These are phyloP conservation scores for Isoperla grammatica DNA, from an alignment of 2,888 invertebrate genomes.

Conservation along the genomic window DNA sequence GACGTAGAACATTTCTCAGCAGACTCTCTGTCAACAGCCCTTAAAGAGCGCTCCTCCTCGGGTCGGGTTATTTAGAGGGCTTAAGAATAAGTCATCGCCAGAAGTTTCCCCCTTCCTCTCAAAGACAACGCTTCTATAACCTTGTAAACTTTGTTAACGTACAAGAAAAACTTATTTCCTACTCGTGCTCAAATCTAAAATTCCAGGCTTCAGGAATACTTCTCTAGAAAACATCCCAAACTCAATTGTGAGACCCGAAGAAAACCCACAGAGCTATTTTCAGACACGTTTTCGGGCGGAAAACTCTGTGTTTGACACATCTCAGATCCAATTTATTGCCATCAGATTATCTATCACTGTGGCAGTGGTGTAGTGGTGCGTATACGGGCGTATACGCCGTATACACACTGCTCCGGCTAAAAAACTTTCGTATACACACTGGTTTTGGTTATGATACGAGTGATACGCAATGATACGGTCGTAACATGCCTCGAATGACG, in stretches of 20 bases:
- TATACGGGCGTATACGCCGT: too few relatives aligned
- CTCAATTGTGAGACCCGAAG: not conserved
- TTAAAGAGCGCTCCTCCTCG: too few relatives aligned
- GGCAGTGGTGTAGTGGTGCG: too few relatives aligned
- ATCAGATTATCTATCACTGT: not conserved
- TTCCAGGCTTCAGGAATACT: not conserved
- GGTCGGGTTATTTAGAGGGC: too few relatives aligned
- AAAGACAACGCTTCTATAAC: constrained; percentile 9
- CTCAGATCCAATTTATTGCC: constrained; percentile 1
- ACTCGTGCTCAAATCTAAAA: not conserved
- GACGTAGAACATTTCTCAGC: too few relatives aligned
- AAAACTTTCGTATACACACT: too few relatives aligned
- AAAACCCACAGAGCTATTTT: not conserved
- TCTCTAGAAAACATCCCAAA: not conserved
- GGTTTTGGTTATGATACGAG: too few relatives aligned
- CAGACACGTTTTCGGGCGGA: not conserved
- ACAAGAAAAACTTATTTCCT: not conserved
- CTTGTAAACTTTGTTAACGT: constrained; percentile 12
- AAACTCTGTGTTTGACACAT: not conserved
- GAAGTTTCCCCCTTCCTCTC: not conserved
- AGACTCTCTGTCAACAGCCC: too few relatives aligned
- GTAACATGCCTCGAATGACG: too few relatives aligned
- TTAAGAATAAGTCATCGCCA: too few relatives aligned
- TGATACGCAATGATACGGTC: too few relatives aligned
- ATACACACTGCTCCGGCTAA: too few relatives aligned